A percentile compares a stretch with the other conserved stretches of the same genome.
phyloP scores from a whole-genome alignment of 2,888 invertebrate species.

The Apocheima hispidaria region DNA sequence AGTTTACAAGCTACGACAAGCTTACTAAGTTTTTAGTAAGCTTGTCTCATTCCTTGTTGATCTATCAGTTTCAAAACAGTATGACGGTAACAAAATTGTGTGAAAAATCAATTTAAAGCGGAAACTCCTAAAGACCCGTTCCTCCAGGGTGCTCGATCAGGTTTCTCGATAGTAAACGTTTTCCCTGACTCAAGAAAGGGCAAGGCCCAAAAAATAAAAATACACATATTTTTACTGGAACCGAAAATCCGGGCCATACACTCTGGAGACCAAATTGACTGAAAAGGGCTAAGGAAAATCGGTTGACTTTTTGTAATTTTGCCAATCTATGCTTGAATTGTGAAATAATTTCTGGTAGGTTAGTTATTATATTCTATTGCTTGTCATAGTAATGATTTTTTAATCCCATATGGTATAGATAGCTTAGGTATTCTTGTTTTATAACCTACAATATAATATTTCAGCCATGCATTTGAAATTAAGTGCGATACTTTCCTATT shows the following conservation, averaged over 20 bases:
- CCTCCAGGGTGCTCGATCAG: slow-evolving; percentile 22
- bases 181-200: slow-evolving; percentile 26
- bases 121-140: slow-evolving; percentile 9
- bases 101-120: slow-evolving; percentile 24
- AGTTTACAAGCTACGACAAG: too few relatives aligned
- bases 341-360: background rate
- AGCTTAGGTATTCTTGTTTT: too few relatives aligned
- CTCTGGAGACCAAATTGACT: slow-evolving; percentile 33
- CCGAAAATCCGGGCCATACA: slow-evolving; percentile 22
- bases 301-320: slow-evolving; percentile 7
- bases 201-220: slow-evolving; percentile 26
- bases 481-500: background rate
- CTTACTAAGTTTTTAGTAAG: background rate
- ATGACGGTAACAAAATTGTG: slow-evolving; percentile 8
- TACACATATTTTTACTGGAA: slow-evolving; percentile 20
- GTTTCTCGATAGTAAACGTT: slow-evolving; percentile 26
- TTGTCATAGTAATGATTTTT: too few relatives aligned
- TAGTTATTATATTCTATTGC: background rate
- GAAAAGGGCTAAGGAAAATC: slow-evolving; percentile 22
- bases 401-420: too few relatives aligned
- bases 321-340: background rate
- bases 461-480: too few relatives aligned
- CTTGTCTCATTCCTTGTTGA: background rate
- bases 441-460: too few relatives aligned
- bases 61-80: slow-evolving; percentile 11